Evolutionary conservation across 2,113 vertebrate species (phyloP).

Genomic region (Ornithorhynchus anatinus): DNA sequence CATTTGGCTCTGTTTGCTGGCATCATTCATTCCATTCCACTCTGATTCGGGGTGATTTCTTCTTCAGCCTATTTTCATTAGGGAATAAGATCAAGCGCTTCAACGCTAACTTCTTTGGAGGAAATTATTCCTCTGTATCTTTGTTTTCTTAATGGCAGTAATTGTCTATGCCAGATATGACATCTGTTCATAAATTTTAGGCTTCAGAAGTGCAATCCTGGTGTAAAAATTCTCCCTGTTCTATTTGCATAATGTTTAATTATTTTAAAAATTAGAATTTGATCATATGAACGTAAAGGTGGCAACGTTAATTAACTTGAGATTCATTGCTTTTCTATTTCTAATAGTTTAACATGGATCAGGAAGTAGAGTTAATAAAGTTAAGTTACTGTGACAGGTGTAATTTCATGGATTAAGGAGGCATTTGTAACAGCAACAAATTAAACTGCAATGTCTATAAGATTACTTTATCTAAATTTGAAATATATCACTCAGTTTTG

Average conservation of each 20-base stretch:
- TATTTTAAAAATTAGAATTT: conserved; percentile 68
- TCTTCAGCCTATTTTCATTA: neutral
- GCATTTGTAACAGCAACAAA: conserved; percentile 30
- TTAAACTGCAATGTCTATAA: neutral
- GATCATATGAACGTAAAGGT: conserved; percentile 60
- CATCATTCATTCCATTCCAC: neutral
- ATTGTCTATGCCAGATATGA: neutral
- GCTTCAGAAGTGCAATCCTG: neutral
- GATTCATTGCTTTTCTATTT: conserved; percentile 64
- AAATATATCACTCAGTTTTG: conserved; percentile 43
- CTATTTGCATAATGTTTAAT: conserved; percentile 61
- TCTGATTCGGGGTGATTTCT: too few species aligned
- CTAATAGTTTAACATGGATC: conserved; percentile 73
- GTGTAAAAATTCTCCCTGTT: neutral
- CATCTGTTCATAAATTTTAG: conserved; percentile 4
- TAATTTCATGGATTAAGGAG: conserved; percentile 82
- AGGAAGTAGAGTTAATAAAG: conserved; percentile 77
- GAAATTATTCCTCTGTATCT: neutral
- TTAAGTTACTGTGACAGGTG: conserved; percentile 81
- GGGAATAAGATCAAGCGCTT: neutral
- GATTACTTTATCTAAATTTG: neutral
- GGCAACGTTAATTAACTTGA: conserved; percentile 75
- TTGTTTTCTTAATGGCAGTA: neutral
- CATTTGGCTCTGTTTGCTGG: neutral
- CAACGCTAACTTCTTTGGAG: accelerated